A percentile compares a stretch with the other conserved stretches of the same genome.
Evolutionary conservation across 2,113 vertebrate genomes (phyloP).

Genomic region (Halcyon senegalensis): DNA sequence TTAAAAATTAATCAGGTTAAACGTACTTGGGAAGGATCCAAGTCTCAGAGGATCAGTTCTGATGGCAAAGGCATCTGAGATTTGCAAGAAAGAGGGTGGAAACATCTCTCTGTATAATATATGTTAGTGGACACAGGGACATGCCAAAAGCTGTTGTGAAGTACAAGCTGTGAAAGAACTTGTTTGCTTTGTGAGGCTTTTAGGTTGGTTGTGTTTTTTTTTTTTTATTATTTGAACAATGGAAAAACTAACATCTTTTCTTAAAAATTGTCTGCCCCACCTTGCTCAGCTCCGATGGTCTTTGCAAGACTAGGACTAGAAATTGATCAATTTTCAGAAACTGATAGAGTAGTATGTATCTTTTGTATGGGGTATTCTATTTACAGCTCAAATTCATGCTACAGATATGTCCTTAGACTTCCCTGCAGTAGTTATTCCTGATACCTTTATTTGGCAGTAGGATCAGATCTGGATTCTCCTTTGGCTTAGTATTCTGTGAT

Average conservation of each 20-base stretch:
- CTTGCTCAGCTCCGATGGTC: not conserved
- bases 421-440: not conserved
- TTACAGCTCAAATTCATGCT: not conserved
- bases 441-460: not conserved
- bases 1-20: constrained; percentile 51
- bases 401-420: not conserved
- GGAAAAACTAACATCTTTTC: not conserved
- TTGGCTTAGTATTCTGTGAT: not conserved
- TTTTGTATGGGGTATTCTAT: not conserved
- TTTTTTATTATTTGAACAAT: not conserved
- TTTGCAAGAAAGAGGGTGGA: not conserved
- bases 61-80: not conserved
- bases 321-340: not conserved
- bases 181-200: not conserved
- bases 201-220: too few species aligned
- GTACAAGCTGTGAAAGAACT: not conserved
- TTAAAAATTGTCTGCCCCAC: not conserved
- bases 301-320: not conserved
- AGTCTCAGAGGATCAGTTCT: not conserved
- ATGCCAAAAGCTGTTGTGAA: not conserved
- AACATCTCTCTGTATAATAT: not conserved
- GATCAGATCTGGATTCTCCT: not conserved
- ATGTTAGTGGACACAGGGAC: not conserved
- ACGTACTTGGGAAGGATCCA: not conserved
- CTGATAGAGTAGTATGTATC: not conserved